Evolutionary conservation across 2,888 invertebrate species (phyloP).

Genomic region (Caprella mutica): DNA sequence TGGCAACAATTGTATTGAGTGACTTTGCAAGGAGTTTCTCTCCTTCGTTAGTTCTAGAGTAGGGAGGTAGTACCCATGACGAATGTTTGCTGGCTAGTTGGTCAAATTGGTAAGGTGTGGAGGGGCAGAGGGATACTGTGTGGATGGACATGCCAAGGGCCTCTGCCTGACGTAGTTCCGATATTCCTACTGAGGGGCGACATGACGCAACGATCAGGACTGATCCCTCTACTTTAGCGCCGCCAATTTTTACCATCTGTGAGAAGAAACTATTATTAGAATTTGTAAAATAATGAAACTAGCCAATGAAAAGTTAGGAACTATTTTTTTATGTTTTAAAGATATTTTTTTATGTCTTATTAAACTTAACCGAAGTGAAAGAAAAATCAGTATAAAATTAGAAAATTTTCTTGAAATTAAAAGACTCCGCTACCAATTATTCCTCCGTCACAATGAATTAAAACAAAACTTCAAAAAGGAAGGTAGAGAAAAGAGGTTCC

Average conservation of each 20-base stretch:
- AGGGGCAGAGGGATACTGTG: constrained; percentile 22
- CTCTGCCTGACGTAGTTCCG: not conserved
- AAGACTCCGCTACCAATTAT: not conserved
- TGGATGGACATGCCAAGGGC: constrained; percentile 14
- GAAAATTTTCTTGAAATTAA: too few relatives aligned
- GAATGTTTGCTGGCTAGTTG: constrained; percentile 18
- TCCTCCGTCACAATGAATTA: not conserved
- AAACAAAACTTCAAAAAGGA: not conserved
- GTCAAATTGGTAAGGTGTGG: constrained; percentile 15
- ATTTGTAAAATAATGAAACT: too few relatives aligned
- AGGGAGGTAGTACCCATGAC: constrained; percentile 22
- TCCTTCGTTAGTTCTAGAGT: not conserved
- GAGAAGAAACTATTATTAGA: too few relatives aligned
- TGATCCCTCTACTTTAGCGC: constrained; percentile 14
- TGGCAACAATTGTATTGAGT: not conserved
- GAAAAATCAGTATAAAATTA: too few relatives aligned
- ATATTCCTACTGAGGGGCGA: constrained; percentile 7
- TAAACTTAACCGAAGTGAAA: too few relatives aligned
- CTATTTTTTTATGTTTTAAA: too few relatives aligned
- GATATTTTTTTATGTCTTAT: too few relatives aligned
- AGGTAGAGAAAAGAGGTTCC: not conserved
- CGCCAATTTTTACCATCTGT: too few relatives aligned
- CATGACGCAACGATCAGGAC: constrained; percentile 23
- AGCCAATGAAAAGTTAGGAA: too few relatives aligned
- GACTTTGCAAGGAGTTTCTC: not conserved